Evolutionary conservation across 2,888 invertebrate species (phyloP).

Genomic region (Scelioninae gen. 1): DNA sequence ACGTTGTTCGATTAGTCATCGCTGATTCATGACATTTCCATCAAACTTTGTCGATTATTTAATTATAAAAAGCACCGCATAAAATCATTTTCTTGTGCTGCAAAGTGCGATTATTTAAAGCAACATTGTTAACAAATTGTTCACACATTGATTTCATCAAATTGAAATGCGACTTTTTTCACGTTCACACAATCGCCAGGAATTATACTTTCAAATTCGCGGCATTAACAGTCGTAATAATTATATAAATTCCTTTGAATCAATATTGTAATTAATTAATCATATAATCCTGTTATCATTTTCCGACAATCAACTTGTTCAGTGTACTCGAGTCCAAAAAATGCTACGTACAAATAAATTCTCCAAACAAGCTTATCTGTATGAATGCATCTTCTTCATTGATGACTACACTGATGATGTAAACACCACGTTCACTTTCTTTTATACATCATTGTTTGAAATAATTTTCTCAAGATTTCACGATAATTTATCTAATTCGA

Average conservation of each 20-base stretch:
- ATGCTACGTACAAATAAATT: constrained; percentile 10
- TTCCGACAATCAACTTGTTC: constrained; percentile 35
- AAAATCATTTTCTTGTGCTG: constrained; percentile 22
- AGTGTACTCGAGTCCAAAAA: neutral
- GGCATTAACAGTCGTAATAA: neutral
- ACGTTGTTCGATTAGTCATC: constrained; percentile 60
- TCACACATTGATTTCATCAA: neutral
- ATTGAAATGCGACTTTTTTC: neutral
- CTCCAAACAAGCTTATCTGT: constrained; percentile 43
- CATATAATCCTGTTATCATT: constrained; percentile 14
- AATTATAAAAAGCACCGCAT: constrained; percentile 17
- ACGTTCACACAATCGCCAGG: neutral
- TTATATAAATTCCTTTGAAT: constrained; percentile 1
- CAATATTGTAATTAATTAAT: constrained; percentile 32
- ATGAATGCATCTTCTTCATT: constrained; percentile 33
- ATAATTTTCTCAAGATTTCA: constrained; percentile 24
- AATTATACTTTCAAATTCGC: constrained; percentile 21
- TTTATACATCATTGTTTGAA: constrained; percentile 41
- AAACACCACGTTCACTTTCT: constrained; percentile 50
- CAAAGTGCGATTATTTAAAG: constrained; percentile 10
- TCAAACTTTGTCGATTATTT: constrained; percentile 45
- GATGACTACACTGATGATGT: constrained; percentile 47
- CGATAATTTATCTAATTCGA: constrained; percentile 25
- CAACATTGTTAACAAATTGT: constrained; percentile 21
- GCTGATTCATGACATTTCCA: constrained; percentile 64